Base-by-base conservation (phyloP, 2,113 vertebrate genomes). In the Phalacrocorax brasilianus region DNA sequence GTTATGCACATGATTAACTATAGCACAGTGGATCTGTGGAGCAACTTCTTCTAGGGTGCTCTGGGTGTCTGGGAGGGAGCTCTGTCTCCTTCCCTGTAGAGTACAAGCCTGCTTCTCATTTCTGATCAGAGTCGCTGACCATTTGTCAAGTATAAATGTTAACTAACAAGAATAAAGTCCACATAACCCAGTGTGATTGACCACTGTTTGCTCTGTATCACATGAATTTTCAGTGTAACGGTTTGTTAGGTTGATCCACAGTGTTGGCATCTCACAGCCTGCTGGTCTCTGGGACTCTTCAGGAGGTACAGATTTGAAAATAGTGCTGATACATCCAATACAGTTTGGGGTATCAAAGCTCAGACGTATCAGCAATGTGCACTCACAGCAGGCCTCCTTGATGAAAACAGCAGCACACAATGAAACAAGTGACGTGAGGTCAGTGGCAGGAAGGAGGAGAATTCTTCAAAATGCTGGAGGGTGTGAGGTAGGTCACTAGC, bases 211-310 rank as follows among this genome's bases (percentile, higher is more conserved):
- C 27, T 68, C 16, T 14, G 7, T 70, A 58, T 63, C 16, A 30
- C 11, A 5, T 33, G 24, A n/a, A 33, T 27, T 87, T 93, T 70
- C 5, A 30, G 45, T 47, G 23, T 8, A 76, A n/a, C 0, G 0
- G 0, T 44, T 53, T 65, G 15, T 81, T 74, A 47, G 8, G 5
- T 5, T 66, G 19, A 65, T 20, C 44, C 62, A n/a, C 44, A 55
- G 26, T 18, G 15, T 5, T 75, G 52, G 5, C 3, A 0, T 77
- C n/a, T 62, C 30, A 8, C 56, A 58, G 44, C 6, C 53, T 93
- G 3, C 40, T 94, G 67, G 17, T 42, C 86, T 68, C 49, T 84
- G 20, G 11, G 26, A 14, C 16, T 65, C 20, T n/a, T 3, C 44
- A 61, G 40, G 33, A 81, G 23, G 9, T 38, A 52, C 8, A 80